phyloP scores from a whole-genome alignment of 53 echinoderm and acorn worm species.

The Henricia sp. region DNA sequence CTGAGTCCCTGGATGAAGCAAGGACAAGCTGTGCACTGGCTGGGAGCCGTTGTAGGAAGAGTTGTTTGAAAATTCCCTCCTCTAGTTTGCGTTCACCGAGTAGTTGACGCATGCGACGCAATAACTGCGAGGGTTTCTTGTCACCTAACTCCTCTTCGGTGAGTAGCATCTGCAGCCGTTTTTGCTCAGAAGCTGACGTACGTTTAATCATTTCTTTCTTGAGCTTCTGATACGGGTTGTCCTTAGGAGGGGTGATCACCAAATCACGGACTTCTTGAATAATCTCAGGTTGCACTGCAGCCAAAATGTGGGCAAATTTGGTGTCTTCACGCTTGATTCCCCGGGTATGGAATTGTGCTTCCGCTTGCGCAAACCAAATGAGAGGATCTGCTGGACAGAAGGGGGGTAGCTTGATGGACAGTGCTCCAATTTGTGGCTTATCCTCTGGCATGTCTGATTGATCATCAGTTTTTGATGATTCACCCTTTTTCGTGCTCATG shows the following conservation, averaged over 20 bases:
- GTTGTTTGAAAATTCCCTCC: constrained; percentile 11
- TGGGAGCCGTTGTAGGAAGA: constrained; percentile 33
- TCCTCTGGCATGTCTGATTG: too few species aligned
- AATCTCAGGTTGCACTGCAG: constrained; percentile 8
- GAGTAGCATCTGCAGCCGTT: constrained; percentile 7
- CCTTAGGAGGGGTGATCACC: neutral
- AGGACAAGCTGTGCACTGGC: constrained; percentile 18
- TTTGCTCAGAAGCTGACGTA: constrained; percentile 31
- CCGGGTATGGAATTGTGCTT: neutral
- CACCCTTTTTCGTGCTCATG: too few species aligned
- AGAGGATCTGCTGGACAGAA: neutral
- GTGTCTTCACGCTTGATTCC: neutral
- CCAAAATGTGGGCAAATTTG: constrained; percentile 22
- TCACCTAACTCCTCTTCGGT: too few species aligned
- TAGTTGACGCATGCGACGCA: too few species aligned
- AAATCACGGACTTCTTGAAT: neutral
- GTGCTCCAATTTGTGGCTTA: too few species aligned
- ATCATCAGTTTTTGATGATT: too few species aligned
- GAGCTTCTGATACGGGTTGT: neutral
- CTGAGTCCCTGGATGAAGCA: constrained; percentile 16
- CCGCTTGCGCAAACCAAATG: neutral
- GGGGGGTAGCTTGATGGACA: too few species aligned
- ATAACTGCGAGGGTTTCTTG: too few species aligned
- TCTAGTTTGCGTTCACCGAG: neutral
- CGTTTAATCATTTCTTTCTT: constrained; percentile 26